Percentiles rank a stretch among this genome's conserved stretches.
phyloP scores from a whole-genome alignment of 2,113 vertebrate species.

The Pelmatolapia mariae region DNA sequence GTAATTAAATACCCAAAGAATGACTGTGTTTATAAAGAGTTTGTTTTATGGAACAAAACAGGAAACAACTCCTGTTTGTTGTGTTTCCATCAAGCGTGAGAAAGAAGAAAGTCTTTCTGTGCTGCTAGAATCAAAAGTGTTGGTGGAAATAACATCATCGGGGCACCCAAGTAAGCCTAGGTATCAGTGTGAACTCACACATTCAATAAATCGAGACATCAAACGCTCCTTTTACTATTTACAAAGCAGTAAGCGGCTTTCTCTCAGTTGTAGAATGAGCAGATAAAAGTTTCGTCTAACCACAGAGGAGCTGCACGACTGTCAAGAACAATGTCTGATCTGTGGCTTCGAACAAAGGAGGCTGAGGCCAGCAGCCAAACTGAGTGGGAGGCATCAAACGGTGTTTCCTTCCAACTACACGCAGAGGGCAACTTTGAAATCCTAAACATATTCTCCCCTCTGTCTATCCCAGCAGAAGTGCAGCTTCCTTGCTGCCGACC shows the following conservation, averaged over 20 bases:
- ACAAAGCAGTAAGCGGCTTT: neutral
- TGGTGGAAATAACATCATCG: neutral
- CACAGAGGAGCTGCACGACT: neutral
- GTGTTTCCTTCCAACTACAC: neutral
- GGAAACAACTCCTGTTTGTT: neutral
- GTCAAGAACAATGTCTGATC: constrained; percentile 12
- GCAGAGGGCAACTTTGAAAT: constrained; percentile 1
- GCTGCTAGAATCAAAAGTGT: neutral
- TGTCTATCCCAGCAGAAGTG: neutral
- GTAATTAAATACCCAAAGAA: neutral
- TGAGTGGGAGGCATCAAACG: constrained; percentile 14
- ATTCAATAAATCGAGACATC: neutral
- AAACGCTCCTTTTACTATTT: neutral
- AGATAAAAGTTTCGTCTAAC: neutral
- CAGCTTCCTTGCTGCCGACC: neutral
- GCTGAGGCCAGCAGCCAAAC: neutral
- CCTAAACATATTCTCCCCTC: neutral
- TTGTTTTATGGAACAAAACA: neutral
- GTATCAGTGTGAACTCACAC: neutral
- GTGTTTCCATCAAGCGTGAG: neutral
- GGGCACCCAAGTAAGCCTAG: neutral
- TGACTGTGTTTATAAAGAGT: neutral
- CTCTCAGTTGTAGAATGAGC: neutral
- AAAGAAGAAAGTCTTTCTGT: neutral
- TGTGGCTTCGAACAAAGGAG: neutral